phyloP scores from a whole-genome alignment of 2,797 vertebrate genomes.

The Scarus forsteni region DNA sequence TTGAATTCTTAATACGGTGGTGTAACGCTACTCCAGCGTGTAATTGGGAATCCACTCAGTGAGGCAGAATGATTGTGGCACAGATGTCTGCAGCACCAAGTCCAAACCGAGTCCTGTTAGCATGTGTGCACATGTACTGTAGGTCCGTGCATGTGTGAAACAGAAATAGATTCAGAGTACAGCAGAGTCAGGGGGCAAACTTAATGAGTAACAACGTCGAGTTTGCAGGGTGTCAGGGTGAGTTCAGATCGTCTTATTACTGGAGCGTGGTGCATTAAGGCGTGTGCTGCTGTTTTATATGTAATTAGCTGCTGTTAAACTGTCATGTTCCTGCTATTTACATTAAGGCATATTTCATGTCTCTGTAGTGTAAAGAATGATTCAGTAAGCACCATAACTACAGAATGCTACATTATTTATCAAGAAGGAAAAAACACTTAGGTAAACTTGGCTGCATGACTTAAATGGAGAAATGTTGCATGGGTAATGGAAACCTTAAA shows the following conservation, averaged over 20 bases:
- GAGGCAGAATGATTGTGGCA: conserved; percentile 72
- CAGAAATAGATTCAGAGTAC: conserved; percentile 29
- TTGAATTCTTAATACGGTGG: conserved; percentile 71
- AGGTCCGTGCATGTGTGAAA: conserved; percentile 28
- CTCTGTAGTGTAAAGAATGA: neutral
- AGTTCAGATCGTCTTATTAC: conserved; percentile 36
- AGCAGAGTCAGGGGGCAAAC: conserved; percentile 13
- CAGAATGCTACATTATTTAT: too few relatives aligned
- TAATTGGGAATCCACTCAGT: conserved; percentile 76
- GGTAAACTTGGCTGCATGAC: too few relatives aligned
- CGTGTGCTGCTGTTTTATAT: conserved; percentile 15
- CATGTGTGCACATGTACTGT: conserved; percentile 17
- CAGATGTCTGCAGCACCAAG: conserved; percentile 67
- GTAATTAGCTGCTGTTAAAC: conserved; percentile 55
- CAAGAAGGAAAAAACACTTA: too few relatives aligned
- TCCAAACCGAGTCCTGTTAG: conserved; percentile 30
- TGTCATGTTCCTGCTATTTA: conserved; percentile 12
- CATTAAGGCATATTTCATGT: conserved; percentile 28
- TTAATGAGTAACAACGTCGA: conserved; percentile 22
- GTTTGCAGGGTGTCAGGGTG: conserved; percentile 17
- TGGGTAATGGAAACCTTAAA: too few relatives aligned
- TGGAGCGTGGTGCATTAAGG: conserved; percentile 58
- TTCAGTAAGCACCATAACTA: too few relatives aligned
- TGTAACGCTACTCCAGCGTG: conserved; percentile 81
- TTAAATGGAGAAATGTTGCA: too few relatives aligned